Conservation (phyloP, 2,797 vertebrate species). For the Lepus oiostolus region DNA sequence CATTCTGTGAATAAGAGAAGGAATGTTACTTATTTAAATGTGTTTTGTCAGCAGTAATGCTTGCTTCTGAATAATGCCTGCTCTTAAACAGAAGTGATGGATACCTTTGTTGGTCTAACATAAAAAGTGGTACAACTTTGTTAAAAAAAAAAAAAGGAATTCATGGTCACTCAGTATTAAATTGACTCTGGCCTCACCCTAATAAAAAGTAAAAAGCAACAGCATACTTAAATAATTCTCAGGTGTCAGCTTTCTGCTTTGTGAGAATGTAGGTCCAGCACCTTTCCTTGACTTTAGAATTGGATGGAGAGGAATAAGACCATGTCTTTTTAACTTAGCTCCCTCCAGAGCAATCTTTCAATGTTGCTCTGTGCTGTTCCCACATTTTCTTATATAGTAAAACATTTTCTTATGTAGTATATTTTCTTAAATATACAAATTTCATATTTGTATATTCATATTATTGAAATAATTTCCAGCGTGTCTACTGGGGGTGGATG, state of each 20-base stretch:
- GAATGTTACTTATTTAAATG: constrained; percentile 82
- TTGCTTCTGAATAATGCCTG: constrained; percentile 74
- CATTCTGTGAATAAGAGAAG: constrained; percentile 85
- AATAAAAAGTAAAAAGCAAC: constrained; percentile 3
- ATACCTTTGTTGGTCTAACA: constrained; percentile 62
- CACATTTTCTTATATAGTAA: neutral
- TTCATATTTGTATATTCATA: neutral
- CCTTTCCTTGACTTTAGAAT: constrained; percentile 43
- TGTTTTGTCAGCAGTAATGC: constrained; percentile 84
- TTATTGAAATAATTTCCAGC: constrained; percentile 31
- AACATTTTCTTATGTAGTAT: neutral
- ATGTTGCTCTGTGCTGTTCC: neutral
- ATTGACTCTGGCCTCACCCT: neutral
- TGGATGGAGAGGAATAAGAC: neutral
- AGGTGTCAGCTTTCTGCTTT: neutral
- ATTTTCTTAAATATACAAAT: neutral
- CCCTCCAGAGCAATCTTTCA: neutral
- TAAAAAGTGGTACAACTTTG: constrained; percentile 29
- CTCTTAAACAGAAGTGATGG: constrained; percentile 74
- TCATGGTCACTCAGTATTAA: constrained; percentile 37
- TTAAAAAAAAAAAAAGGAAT: neutral
- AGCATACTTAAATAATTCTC: neutral
- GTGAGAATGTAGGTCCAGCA: neutral
- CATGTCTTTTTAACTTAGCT: neutral
- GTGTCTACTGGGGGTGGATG: neutral